Base-by-base conservation (phyloP, 2,797 vertebrate species). In the Etheostoma nigrum region DNA sequence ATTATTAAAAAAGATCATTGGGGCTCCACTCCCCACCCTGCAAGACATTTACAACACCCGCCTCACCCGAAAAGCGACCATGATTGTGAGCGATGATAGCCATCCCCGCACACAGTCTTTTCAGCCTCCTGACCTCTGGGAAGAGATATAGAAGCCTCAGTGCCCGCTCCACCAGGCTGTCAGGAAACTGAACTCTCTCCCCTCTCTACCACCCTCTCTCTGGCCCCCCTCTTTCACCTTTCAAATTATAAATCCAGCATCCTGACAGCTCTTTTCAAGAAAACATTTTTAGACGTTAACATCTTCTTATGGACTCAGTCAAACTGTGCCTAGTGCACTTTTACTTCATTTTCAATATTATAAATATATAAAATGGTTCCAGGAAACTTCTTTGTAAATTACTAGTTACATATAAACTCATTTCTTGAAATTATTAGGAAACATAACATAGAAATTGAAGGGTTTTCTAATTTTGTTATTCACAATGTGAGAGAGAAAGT, bases 371-470 rank as follows among this genome's bases (percentile, higher is more conserved):
- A 79, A 67, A 74, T 67, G 48, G 23, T 75, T 89, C 76, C 76
- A 82, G 78, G 85, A 86, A 82, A 72, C 12, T 1, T 67, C 59
- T 63, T 40, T 12, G 62, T 49, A 76, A 87, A 87, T 87, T 53
- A 79, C 25, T 27, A 11, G 65, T 70, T 79, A 76, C 23, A 77
- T 52, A 74, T 62, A 62, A 66, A 69, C 23, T 40, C 21, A 58
- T 60, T 63, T 67, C 18, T 10, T 67, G 21, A 63, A 67, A 57
- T 63, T 51, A 68, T 80, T 52, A 71, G n/a, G 49, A 68, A 57
- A 73, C 4, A 0, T 45, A 80, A 68, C 40, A 16, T 60, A 36
- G 79, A 74, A 74, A 70, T 23, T 58, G 13, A 67, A 48, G 19
- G 19, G 33, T 36, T 67, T 49, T 7, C 16, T 58, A 11, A 36